Percentiles rank a stretch among this genome's conserved stretches.
Conservation (phyloP, 1,140 invertebrate species). For the Condylostylus longicornis region DNA sequence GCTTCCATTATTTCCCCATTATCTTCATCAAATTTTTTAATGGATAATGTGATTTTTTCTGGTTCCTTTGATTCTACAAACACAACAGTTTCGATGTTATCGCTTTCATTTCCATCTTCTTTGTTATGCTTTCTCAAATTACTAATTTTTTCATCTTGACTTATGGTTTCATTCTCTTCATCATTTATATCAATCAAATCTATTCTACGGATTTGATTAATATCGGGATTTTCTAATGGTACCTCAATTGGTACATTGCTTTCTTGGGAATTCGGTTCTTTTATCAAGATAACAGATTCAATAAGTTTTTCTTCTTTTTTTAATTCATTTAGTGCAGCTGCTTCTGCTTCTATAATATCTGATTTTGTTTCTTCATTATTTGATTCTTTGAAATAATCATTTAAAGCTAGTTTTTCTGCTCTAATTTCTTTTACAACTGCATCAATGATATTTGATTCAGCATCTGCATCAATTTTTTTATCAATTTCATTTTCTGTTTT, state of each 20-base stretch:
- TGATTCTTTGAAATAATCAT: background rate
- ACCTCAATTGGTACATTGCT: constrained; percentile 9
- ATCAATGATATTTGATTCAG: constrained; percentile 7
- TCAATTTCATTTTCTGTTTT: constrained; percentile 6
- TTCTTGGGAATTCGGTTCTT: constrained; percentile 18
- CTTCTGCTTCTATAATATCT: constrained; percentile 18
- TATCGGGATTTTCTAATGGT: background rate
- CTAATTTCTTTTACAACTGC: background rate
- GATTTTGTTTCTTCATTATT: constrained; percentile 2
- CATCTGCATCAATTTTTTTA: background rate
- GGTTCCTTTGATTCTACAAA: constrained; percentile 16
- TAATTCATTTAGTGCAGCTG: constrained; percentile 6
- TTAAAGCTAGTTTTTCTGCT: background rate
- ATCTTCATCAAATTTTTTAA: constrained; percentile 35
- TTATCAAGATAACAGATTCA: constrained; percentile 8
- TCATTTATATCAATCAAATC: constrained; percentile 16
- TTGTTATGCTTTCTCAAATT: constrained; percentile 3
- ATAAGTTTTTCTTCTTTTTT: constrained; percentile 28
- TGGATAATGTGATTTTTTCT: constrained; percentile 31
- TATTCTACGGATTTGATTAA: constrained; percentile 11
- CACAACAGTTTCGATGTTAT: constrained; percentile 1
- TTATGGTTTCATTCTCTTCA: constrained; percentile 33
- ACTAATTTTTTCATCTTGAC: constrained; percentile 22
- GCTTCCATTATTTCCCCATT: constrained; percentile 43
- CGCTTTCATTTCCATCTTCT: background rate